Evolutionary conservation across 2,797 vertebrate species (phyloP).

Genomic region (Oreochromis mossambicus): DNA sequence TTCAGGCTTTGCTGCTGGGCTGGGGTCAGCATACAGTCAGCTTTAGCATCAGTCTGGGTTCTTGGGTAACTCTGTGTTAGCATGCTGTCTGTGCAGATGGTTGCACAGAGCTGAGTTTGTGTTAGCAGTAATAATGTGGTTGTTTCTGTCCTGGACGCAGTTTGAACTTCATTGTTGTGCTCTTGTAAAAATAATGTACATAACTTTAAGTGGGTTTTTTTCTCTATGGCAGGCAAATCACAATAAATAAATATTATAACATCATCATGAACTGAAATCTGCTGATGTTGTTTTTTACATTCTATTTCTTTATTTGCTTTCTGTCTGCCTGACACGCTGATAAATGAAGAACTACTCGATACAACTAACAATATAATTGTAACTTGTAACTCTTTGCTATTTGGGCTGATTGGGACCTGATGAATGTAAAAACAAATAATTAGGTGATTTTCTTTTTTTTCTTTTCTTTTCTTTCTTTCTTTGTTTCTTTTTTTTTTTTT

Average conservation of each 20-base stretch:
- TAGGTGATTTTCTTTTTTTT: neutral
- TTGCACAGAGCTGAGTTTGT: neutral
- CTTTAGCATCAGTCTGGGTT: rapidly evolving
- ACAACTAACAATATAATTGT: neutral
- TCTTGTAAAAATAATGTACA: neutral
- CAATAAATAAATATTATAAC: neutral
- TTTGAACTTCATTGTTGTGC: neutral
- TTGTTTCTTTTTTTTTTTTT: no score
- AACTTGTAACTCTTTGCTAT: neutral
- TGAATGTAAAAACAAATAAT: no score
- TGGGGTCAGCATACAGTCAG: rapidly evolving
- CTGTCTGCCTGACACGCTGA: neutral
- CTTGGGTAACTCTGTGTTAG: neutral
- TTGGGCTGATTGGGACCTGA: no score
- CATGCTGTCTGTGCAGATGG: neutral
- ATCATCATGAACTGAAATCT: neutral
- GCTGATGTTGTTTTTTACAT: neutral
- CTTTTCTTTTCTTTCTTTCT: rapidly evolving
- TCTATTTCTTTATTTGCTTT: neutral
- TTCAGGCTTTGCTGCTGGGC: neutral
- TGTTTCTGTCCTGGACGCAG: neutral
- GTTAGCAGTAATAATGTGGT: neutral
- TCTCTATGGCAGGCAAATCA: neutral
- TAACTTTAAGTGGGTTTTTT: rapidly evolving
- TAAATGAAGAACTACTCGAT: neutral